phyloP scores from a whole-genome alignment of 2,797 vertebrate genomes.

The Acanthurus leucopareius region DNA sequence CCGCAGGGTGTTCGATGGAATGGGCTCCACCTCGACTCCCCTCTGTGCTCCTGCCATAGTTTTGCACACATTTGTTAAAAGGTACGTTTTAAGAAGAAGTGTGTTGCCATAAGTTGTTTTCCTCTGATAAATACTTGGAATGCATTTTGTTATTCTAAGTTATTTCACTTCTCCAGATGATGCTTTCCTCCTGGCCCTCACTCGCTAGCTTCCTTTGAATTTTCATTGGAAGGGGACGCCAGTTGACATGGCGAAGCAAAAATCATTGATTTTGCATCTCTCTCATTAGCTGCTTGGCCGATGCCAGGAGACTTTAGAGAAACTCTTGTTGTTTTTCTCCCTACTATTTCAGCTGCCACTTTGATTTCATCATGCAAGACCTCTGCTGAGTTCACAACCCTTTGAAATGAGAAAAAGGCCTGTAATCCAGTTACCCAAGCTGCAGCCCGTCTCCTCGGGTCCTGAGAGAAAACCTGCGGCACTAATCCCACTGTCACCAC shows the following conservation, averaged over 20 bases:
- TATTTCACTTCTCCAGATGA: slow-evolving; percentile 18
- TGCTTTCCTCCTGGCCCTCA: not conserved
- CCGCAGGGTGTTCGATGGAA: slow-evolving; percentile 80
- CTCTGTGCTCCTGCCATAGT: slow-evolving; percentile 51
- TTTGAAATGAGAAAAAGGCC: slow-evolving; percentile 96
- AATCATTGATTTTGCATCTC: slow-evolving; percentile 70
- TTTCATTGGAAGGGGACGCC: slow-evolving; percentile 10
- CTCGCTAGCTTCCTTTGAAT: slow-evolving; percentile 18
- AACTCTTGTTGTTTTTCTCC: slow-evolving; percentile 84
- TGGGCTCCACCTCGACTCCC: slow-evolving; percentile 71
- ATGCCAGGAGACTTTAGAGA: slow-evolving; percentile 80
- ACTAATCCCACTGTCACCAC: slow-evolving; percentile 81
- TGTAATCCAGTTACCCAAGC: slow-evolving; percentile 94
- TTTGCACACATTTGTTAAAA: slow-evolving; percentile 52
- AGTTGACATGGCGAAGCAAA: slow-evolving; percentile 54
- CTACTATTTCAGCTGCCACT: slow-evolving; percentile 94
- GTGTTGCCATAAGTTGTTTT: slow-evolving; percentile 28
- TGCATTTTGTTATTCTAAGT: slow-evolving; percentile 8
- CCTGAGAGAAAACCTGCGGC: slow-evolving; percentile 86
- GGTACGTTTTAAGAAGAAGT: slow-evolving; percentile 27
- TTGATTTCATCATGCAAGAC: slow-evolving; percentile 97
- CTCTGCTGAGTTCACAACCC: slow-evolving; percentile 96
- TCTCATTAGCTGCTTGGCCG: slow-evolving; percentile 76
- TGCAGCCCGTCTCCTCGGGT: slow-evolving; percentile 84
- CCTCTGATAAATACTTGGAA: slow-evolving; percentile 25